Percentiles rank a stretch among this genome's conserved stretches.
phyloP scores from a whole-genome alignment of 1,140 invertebrate species.

The Leptopilina boulardi region DNA sequence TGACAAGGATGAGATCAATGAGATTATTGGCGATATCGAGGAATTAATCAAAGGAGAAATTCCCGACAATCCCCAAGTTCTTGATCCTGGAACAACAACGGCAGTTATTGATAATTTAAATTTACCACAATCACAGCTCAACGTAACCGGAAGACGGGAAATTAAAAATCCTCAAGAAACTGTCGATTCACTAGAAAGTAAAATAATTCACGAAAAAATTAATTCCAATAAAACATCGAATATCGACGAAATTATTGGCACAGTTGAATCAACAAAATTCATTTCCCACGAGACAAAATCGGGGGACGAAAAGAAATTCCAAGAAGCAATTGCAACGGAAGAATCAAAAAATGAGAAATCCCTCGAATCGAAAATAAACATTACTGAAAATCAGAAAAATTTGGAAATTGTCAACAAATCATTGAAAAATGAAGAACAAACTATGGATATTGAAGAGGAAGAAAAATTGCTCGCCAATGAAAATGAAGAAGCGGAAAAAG shows the following conservation, averaged over 20 bases:
- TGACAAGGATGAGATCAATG: slow-evolving; percentile 75
- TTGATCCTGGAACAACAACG: slow-evolving; percentile 44
- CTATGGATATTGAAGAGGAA: background rate
- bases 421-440: background rate
- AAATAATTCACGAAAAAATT: slow-evolving; percentile 71
- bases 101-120: slow-evolving; percentile 55
- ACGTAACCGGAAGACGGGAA: slow-evolving; percentile 53
- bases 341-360: background rate
- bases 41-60: slow-evolving; percentile 74
- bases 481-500: background rate
- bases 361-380: background rate
- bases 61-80: slow-evolving; percentile 64
- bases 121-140: slow-evolving; percentile 46
- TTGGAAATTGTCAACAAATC: background rate
- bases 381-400: background rate
- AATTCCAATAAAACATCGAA: slow-evolving; percentile 71
- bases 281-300: background rate
- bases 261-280: slow-evolving; percentile 51
- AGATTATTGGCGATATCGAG: slow-evolving; percentile 75
- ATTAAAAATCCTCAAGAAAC: slow-evolving; percentile 58
- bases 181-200: slow-evolving; percentile 64
- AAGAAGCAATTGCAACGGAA: background rate
- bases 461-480: background rate
- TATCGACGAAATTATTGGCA: slow-evolving; percentile 72
- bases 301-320: background rate